Conservation (phyloP, 1,140 invertebrate genomes). For the Drosophila insularis region DNA sequence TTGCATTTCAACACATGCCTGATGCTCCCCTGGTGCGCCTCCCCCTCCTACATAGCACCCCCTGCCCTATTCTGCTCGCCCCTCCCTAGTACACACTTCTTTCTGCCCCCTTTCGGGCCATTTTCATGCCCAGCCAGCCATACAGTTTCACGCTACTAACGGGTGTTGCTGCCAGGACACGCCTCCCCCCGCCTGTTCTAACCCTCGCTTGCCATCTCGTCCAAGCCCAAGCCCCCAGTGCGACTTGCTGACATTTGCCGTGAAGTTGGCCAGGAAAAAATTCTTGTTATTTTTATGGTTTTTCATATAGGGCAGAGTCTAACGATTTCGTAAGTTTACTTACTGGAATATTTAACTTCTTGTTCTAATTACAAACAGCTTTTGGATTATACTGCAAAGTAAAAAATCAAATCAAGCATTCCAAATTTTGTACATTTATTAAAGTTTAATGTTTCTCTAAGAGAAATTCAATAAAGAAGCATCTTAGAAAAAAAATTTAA, state of each 20-base stretch:
- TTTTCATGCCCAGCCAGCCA: slow-evolving; percentile 76
- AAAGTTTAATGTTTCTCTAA: no score
- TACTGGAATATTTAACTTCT: neutral
- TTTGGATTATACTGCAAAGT: neutral
- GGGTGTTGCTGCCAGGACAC: slow-evolving; percentile 64
- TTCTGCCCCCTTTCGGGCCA: slow-evolving; percentile 26
- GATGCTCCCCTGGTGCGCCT: neutral
- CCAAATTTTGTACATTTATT: neutral
- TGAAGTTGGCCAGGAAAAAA: slow-evolving; percentile 30
- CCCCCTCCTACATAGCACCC: neutral
- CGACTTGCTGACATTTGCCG: slow-evolving; percentile 52
- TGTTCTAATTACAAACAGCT: neutral
- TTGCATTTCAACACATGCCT: slow-evolving; percentile 79
- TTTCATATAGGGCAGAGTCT: slow-evolving; percentile 2
- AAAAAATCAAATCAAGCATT: neutral
- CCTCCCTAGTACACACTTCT: no score
- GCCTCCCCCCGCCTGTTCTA: slow-evolving; percentile 28
- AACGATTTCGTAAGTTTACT: slow-evolving; percentile 4
- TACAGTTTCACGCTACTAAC: slow-evolving; percentile 75
- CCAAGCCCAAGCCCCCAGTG: slow-evolving; percentile 31
- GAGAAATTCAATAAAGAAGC: no score
- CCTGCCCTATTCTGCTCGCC: neutral
- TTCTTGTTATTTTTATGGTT: slow-evolving; percentile 21
- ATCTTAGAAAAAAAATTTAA: no score
- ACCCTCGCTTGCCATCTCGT: slow-evolving; percentile 6